Conservation (phyloP, 2,113 vertebrate species). For the Axis porcinus region DNA sequence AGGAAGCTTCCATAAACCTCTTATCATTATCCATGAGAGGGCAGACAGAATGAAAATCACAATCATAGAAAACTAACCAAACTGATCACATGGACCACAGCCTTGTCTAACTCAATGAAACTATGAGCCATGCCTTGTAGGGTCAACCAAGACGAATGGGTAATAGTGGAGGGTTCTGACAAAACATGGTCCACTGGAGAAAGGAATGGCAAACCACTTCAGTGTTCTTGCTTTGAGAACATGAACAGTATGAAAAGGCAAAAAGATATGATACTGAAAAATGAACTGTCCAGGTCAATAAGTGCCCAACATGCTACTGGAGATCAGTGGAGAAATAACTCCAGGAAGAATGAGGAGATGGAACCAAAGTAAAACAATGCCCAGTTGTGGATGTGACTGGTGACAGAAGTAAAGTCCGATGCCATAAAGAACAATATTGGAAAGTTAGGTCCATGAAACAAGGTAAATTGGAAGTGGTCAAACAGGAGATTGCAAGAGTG, state of each 20-base stretch:
- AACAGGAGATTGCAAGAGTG: neutral
- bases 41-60: neutral
- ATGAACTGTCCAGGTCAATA: neutral
- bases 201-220: neutral
- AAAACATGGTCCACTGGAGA: neutral
- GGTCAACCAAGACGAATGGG: neutral
- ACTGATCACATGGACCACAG: neutral
- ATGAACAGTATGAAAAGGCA: neutral
- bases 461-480: neutral
- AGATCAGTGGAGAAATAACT: neutral
- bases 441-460: neutral
- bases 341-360: neutral
- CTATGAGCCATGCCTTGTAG: neutral
- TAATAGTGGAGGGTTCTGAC: neutral
- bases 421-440: neutral
- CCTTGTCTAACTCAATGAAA: neutral
- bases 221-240: neutral
- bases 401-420: neutral
- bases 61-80: neutral
- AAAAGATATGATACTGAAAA: neutral
- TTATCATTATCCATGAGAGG: neutral
- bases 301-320: neutral
- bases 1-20: neutral
- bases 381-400: neutral
- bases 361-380: neutral